Conservation (phyloP, 2,113 vertebrate genomes). For the Zonotrichia leucophrys region DNA sequence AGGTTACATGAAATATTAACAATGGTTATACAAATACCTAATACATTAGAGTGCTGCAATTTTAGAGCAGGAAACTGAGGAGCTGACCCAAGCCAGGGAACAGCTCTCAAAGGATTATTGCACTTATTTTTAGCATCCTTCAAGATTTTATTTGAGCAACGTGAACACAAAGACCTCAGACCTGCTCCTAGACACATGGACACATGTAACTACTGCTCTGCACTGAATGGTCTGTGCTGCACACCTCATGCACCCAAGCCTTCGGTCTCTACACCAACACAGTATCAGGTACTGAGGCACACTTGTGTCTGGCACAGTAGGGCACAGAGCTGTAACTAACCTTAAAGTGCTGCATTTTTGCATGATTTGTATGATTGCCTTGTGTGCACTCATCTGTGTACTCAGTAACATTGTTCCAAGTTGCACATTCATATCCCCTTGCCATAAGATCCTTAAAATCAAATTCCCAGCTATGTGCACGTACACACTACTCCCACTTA, state of each 20-base stretch:
- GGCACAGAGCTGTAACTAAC: not conserved
- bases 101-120: not conserved
- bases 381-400: not conserved
- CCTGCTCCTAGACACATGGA: not conserved
- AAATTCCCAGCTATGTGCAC: not conserved
- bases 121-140: not conserved
- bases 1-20: slow-evolving; percentile 33
- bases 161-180: not conserved
- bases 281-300: not conserved
- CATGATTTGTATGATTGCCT: not conserved
- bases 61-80: not conserved
- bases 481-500: not conserved
- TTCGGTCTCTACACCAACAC: not conserved
- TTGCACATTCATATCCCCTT: not conserved
- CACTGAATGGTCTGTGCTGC: not conserved
- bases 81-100: not conserved
- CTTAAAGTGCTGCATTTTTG: slow-evolving; percentile 5
- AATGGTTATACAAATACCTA: slow-evolving; percentile 9
- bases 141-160: not conserved
- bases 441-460: not conserved
- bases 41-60: not conserved
- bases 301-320: not conserved
- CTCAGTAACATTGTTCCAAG: not conserved
- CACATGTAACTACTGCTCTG: not conserved
- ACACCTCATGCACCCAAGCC: not conserved